Evolutionary conservation across 2,888 invertebrate species (phyloP), one percentile per base, ranked within the genome.

Genomic region (Drosophila atroscutellata): DNA sequence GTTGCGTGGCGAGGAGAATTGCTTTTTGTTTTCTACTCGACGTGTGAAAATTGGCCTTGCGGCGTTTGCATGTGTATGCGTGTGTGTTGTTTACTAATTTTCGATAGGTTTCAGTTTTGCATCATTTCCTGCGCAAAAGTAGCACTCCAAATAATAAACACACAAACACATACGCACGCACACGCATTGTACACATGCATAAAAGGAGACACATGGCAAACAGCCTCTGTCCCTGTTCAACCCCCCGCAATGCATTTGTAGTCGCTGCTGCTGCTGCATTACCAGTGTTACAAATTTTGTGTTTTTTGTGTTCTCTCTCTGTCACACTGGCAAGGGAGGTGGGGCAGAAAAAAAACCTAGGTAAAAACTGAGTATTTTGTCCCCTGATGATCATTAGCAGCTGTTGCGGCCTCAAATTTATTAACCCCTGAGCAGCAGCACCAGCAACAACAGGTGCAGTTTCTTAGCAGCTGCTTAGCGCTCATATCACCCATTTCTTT

Each of bases 41-140:
- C 28, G 58, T 77, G 81, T 77, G 87, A 89, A 74, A 84, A 89
- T 87, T 85, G 79, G 78, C 84, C 78, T 87, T 81, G 86, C 54
- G 61, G 56, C 42, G 52, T 20, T 62, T 70, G 59, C 36, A 30
- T 50, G 5, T 57, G 36, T 60, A 30, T 59, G 47, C 49, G 47
- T 54, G 60, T 57, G 37, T 61, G 67, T 71, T 79, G 82, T 89
- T 86, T 86, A 85, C 85, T 61, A 80, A 74, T 85, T 85, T 45
- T 82, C 83, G 78, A 88, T 87, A 80, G 75, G 80, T 77, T 87
- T 76, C 66, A 63, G 73, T 83, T 86, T 85, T 68, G 85, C 80
- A 77, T 78, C 74, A 69, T 75, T 89, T 89, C 86, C 80, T 90
- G 80, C 79, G 75, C 79, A 81, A 71, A 80, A 80, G 80, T 71